Evolutionary conservation across 53 echinoderm and acorn worm genomes (phyloP).

Genomic region (Pentamera pediparva): DNA sequence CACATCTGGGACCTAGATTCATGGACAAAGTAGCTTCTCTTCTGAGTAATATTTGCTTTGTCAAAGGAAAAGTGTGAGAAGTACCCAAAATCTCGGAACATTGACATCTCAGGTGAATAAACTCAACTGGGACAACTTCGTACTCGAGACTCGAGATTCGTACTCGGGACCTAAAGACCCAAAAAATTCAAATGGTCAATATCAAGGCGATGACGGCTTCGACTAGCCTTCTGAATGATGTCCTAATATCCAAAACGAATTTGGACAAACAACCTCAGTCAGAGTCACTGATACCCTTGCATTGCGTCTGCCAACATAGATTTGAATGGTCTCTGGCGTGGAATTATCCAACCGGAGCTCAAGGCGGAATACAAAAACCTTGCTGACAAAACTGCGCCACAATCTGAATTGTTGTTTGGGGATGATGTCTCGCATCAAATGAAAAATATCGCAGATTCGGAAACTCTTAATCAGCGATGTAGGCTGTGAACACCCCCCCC

Average conservation of each 20-base stretch:
- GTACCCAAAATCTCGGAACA: not conserved
- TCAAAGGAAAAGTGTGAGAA: not conserved
- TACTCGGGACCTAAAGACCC: not conserved
- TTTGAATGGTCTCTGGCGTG: not conserved
- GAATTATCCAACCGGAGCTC: not conserved
- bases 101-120: not conserved
- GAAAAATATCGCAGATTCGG: not conserved
- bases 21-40: not conserved
- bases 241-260: not conserved
- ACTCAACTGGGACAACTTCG: not conserved
- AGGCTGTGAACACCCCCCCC: not conserved
- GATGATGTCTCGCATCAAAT: constrained; percentile 3
- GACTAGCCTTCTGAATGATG: not conserved
- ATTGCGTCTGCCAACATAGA: not conserved
- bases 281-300: not conserved
- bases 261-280: not conserved
- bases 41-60: too few relatives aligned
- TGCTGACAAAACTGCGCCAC: too few relatives aligned
- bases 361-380: too few relatives aligned
- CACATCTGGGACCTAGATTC: not conserved
- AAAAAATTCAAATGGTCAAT: too few relatives aligned
- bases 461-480: not conserved
- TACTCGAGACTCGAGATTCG: not conserved
- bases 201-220: not conserved
- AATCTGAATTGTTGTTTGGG: not conserved